Base-by-base conservation (phyloP, 2,113 vertebrate genomes). In the Limanda limanda region DNA sequence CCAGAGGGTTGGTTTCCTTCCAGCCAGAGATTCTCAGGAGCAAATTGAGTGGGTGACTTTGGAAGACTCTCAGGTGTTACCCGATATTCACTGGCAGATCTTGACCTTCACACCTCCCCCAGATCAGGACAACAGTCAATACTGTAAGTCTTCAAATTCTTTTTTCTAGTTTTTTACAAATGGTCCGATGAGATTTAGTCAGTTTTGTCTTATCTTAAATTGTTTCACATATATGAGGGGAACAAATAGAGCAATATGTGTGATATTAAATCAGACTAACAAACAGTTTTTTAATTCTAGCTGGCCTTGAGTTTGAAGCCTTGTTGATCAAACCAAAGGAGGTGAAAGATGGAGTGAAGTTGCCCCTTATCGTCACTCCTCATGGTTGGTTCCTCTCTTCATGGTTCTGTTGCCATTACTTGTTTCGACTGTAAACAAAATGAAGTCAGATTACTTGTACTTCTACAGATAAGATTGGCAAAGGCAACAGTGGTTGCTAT, bases 1-100 rank as follows among this genome's bases (percentile, higher is more conserved):
- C 27, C 92, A 99, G 98, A 96, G 95, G 86, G 95, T 98, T 37
- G 97, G 96, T 0, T 91, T 98, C 68, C 93, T 98, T 79, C 96
- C 97, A 0, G 14, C 85, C 1, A 81, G 89, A 0, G 96, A 96
- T 58, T 94, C 71, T n/a, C 93, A 96, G 65, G 90, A 93, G 1
- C 86, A 94, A 2, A 85, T 94, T 7, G 79, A 15, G 0, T 99
- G 98, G 98, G 92, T 98, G 64, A 95, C 95, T 64, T 94, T 99
- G 89, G 97, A 98, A 84, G 95, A 97, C 0, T 86, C 94, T 0
- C 83, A 93, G 56, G 65, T 71, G 0, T 88, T 97, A 72, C 86
- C 92, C 0, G 94, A 95, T 72, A 96, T 99, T 74, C 93, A 86
- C 66, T 99, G 98, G 97, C 58, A 90, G 81, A 93, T 96, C 78